phyloP scores from a whole-genome alignment of 2,888 invertebrate genomes.

The Pristionchus exspectatus region DNA sequence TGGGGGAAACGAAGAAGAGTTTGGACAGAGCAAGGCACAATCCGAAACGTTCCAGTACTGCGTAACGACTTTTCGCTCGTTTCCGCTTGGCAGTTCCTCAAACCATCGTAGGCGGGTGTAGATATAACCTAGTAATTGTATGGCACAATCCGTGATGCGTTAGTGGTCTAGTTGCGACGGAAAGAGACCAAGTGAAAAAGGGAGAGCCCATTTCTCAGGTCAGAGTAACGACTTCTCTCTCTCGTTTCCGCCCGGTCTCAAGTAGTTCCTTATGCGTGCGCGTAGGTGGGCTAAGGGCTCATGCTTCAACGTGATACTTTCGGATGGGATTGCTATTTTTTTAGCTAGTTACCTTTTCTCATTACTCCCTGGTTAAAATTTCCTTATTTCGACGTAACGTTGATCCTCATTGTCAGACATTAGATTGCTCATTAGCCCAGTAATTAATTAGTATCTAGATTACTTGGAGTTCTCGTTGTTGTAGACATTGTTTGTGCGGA shows the following conservation, averaged over 20 bases:
- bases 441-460: background rate
- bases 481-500: background rate
- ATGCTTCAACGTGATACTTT: background rate
- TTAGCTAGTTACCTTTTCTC: too few relatives aligned
- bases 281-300: background rate
- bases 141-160: background rate
- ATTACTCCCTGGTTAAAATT: too few relatives aligned
- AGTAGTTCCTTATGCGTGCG: background rate
- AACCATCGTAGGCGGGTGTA: background rate
- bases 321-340: too few relatives aligned
- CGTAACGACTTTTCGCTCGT: background rate
- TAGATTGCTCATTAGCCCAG: background rate
- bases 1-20: background rate
- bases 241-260: background rate
- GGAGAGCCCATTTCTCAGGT: background rate
- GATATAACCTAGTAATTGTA: background rate
- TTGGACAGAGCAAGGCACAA: background rate
- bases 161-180: background rate
- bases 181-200: too few relatives aligned
- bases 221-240: background rate
- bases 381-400: too few relatives aligned
- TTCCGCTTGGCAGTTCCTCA: background rate
- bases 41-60: background rate
- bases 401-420: background rate
- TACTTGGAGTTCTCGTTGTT: background rate